These are phyloP conservation scores for Alviniconcha strummeri DNA, from an alignment of 2,888 invertebrate genomes.

Conservation along the genomic window DNA sequence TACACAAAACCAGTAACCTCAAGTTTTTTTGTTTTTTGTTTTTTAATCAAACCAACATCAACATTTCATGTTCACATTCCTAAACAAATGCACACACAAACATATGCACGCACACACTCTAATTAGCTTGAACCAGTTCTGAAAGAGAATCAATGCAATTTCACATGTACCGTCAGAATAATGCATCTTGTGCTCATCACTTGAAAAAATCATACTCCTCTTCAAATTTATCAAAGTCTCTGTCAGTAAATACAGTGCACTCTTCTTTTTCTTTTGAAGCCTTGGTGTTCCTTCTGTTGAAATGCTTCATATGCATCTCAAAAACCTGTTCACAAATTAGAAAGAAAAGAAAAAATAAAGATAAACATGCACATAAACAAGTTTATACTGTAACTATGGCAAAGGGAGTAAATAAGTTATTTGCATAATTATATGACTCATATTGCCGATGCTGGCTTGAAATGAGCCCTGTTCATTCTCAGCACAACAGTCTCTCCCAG, in stretches of 20 bases:
- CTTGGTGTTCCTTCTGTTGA: slow-evolving; percentile 9
- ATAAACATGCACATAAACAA: no score
- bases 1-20: not conserved
- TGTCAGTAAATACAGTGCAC: slow-evolving; percentile 52
- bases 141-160: not conserved
- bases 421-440: no score
- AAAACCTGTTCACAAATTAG: slow-evolving; percentile 21
- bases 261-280: slow-evolving; percentile 32
- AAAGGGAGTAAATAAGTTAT: no score
- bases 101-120: not conserved
- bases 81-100: not conserved
- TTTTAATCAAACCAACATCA: not conserved
- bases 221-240: slow-evolving; percentile 60
- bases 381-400: no score
- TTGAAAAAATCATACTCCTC: slow-evolving; percentile 52
- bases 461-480: no score
- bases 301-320: slow-evolving; percentile 19
- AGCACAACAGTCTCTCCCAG: no score
- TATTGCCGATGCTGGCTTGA: no score
- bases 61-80: not conserved
- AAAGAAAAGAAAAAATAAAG: not conserved
- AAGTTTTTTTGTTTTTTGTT: no score
- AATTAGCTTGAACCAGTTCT: not conserved
- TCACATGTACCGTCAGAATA: not conserved
- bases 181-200: not conserved